Conservation (phyloP, 2,888 invertebrate species). For the Biston stratarius region DNA sequence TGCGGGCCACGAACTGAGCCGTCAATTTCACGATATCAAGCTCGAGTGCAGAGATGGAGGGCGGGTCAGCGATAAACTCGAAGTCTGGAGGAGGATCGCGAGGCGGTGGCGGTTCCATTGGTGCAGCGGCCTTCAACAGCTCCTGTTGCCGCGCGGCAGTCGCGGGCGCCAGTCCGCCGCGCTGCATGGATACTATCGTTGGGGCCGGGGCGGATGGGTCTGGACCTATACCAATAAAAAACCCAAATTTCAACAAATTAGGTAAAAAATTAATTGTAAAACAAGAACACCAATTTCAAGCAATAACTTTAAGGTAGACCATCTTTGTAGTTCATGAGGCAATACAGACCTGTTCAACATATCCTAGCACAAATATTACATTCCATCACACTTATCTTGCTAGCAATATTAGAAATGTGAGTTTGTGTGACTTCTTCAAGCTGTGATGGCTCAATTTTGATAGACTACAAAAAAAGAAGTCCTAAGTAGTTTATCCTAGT, state of each 20-base stretch:
- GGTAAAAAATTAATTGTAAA: neutral
- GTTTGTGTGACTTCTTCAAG: too few species aligned
- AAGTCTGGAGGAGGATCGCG: conserved; percentile 97
- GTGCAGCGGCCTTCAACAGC: conserved; percentile 94
- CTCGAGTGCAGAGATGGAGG: conserved; percentile 98
- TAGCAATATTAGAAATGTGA: too few species aligned
- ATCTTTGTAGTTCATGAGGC: too few species aligned
- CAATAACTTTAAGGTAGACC: too few species aligned
- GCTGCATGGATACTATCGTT: conserved; percentile 51
- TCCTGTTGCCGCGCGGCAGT: conserved; percentile 96
- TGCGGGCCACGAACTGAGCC: conserved; percentile 99
- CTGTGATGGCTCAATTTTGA: too few species aligned
- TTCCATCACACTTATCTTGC: too few species aligned
- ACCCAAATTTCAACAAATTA: neutral
- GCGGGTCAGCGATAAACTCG: conserved; percentile 98
- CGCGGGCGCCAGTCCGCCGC: conserved; percentile 89
- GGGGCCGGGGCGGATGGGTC: conserved; percentile 57
- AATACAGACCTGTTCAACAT: too few species aligned
- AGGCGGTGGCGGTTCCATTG: conserved; percentile 94
- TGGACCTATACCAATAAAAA: conserved; percentile 47
- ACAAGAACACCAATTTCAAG: too few species aligned
- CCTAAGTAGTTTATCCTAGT: too few species aligned
- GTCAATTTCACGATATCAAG: conserved; percentile 99
- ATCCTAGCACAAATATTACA: too few species aligned
- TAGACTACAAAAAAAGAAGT: too few species aligned